phyloP scores from a whole-genome alignment of 2,888 invertebrate genomes.

The Globia sparganii region DNA sequence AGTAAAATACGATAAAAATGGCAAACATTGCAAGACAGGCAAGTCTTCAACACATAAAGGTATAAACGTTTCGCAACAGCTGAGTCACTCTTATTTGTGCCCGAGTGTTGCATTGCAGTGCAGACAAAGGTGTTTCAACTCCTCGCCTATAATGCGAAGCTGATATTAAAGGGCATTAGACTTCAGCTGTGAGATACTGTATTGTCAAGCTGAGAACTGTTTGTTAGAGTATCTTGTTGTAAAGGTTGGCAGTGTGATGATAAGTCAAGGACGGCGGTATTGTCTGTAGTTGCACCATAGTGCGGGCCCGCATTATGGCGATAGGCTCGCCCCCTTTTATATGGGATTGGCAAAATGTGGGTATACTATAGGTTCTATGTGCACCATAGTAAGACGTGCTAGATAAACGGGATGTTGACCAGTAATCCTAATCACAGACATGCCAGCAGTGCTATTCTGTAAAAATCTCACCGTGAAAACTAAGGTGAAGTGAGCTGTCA shows the following conservation, averaged over 20 bases:
- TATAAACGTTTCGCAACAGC: slow-evolving; percentile 52
- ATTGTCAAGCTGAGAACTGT: slow-evolving; percentile 30
- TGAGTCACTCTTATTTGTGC: slow-evolving; percentile 50
- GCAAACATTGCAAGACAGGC: slow-evolving; percentile 37
- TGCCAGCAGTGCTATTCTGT: too few relatives aligned
- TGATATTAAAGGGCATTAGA: slow-evolving; percentile 47
- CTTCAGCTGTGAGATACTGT: slow-evolving; percentile 34
- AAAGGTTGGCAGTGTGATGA: slow-evolving; percentile 6
- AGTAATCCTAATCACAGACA: too few relatives aligned
- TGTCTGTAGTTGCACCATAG: background rate
- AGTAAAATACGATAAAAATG: slow-evolving; percentile 22
- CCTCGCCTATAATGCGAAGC: slow-evolving; percentile 26
- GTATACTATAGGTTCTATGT: background rate
- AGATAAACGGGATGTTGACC: background rate
- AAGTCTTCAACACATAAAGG: slow-evolving; percentile 31
- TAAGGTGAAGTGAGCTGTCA: too few relatives aligned
- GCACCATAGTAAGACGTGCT: background rate
- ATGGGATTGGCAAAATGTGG: background rate
- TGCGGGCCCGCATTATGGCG: background rate
- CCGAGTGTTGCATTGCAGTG: slow-evolving; percentile 11
- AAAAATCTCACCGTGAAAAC: too few relatives aligned
- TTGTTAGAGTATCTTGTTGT: background rate
- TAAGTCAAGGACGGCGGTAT: slow-evolving; percentile 2
- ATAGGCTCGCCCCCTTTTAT: background rate
- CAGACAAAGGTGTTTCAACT: slow-evolving; percentile 60